Base-by-base conservation (phyloP, 2,113 vertebrate genomes). In the Setophaga coronata region DNA sequence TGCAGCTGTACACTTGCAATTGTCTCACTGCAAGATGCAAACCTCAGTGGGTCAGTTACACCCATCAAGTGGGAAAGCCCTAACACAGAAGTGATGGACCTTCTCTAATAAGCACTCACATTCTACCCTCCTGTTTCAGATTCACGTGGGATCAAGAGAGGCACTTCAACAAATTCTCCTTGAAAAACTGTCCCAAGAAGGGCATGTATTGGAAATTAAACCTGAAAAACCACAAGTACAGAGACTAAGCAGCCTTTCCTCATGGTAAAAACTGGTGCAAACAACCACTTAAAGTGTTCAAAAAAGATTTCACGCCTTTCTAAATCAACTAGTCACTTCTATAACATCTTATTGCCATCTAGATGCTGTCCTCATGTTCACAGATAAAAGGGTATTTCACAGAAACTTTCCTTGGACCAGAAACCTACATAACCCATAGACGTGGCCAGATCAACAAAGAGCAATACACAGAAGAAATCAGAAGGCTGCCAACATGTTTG, bases 1-100 rank as follows among this genome's bases (percentile, higher is more conserved):
- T 77, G 47, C 48, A 80, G 38, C 20, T 56, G 28, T 34, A 83
- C 45, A 61, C 16, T 23, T 66, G n/a, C 14, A 72, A 42, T 19
- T 36, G 28, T 33, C 33, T 54, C 7, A 4, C 42, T 62, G 42
- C 16, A 72, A 80, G 38, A 57, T 2, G 1, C 0, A 0, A 83
- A 93, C 29, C 13, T 45, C 18, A 21, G 47, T 28, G 58, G 34
- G 47, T 58, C 14, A 76, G 54, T 47, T 57, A 73, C 20, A 10
- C 10, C 23, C 36, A 33, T 48, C 16, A 60, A 77, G 26, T 0
- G 3, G 28, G 31, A 87, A 95, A 93, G 47, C 8, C 34, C 36
- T 72, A 87, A 87, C 6, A 12, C 4, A 57, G 43, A 48, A 40
- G 14, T 9, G 6, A 89, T 4, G 7, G 40, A 40, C 8, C 3